Percentiles rank a stretch among this genome's conserved stretches.
These are phyloP conservation scores for Papilio xuthus DNA, from an alignment of 1,140 invertebrate species.

Conservation along the genomic window DNA sequence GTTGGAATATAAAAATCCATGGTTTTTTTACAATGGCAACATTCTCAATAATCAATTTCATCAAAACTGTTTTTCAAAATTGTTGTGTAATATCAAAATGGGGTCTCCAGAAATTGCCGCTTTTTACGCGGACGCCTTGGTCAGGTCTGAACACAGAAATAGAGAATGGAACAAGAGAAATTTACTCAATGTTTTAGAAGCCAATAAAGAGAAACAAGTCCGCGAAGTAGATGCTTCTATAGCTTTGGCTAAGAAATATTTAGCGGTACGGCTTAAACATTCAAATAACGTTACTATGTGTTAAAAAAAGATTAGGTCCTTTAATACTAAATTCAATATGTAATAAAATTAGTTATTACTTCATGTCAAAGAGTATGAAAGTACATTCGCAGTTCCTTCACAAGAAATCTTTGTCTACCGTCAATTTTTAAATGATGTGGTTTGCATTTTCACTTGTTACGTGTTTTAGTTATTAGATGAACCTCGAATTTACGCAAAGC, in stretches of 20 bases:
- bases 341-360: not conserved
- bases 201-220: conserved; percentile 58
- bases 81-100: conserved; percentile 15
- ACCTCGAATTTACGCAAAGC: conserved; percentile 46
- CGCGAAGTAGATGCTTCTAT: conserved; percentile 64
- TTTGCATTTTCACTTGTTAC: not conserved
- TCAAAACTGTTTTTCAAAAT: not conserved
- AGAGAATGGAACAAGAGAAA: conserved; percentile 59
- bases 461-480: conserved; percentile 57
- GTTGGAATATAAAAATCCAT: not conserved
- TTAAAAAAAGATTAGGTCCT: not conserved
- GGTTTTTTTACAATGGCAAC: not conserved
- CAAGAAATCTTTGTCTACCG: not conserved
- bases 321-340: not conserved
- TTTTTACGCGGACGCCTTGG: conserved; percentile 56
- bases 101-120: conserved; percentile 28
- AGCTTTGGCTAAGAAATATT: conserved; percentile 53
- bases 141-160: conserved; percentile 49
- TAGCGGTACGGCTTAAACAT: conserved; percentile 45
- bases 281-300: not conserved
- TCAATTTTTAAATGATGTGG: not conserved
- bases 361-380: not conserved
- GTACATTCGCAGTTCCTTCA: not conserved
- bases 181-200: conserved; percentile 56
- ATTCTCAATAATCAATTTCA: not conserved